Conservation (phyloP, 2,888 invertebrate genomes). For the Drosophila parthenogenetica region DNA sequence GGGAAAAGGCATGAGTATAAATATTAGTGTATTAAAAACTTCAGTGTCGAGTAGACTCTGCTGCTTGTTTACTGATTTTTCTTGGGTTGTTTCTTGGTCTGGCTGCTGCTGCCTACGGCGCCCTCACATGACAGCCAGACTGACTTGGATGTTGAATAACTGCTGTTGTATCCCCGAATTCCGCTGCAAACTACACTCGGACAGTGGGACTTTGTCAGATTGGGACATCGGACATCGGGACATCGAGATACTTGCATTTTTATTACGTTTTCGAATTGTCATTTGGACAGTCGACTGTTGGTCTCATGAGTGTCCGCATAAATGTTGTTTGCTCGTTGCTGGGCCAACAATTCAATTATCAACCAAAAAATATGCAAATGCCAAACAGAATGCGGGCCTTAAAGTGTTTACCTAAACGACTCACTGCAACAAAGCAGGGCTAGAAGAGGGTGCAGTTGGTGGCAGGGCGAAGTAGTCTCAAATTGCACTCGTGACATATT, state of each 20-base stretch:
- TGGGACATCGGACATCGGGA: slow-evolving; percentile 1
- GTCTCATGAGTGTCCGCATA: slow-evolving; percentile 80
- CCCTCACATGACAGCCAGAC: slow-evolving; percentile 71
- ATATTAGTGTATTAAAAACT: no score
- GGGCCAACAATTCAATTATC: slow-evolving; percentile 83
- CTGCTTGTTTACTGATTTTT: slow-evolving; percentile 18
- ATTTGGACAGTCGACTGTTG: slow-evolving; percentile 70
- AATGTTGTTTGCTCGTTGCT: slow-evolving; percentile 75
- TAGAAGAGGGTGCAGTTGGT: neutral
- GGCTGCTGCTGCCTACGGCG: slow-evolving; percentile 59
- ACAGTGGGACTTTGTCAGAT: slow-evolving; percentile 1
- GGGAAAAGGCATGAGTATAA: no score
- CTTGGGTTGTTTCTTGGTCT: slow-evolving; percentile 10
- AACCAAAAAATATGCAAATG: slow-evolving; percentile 70
- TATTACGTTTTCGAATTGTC: slow-evolving; percentile 71
- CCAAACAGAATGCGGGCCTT: slow-evolving; percentile 53
- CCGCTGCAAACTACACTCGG: slow-evolving; percentile 24
- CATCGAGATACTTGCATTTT: slow-evolving; percentile 64
- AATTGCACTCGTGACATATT: slow-evolving; percentile 77
- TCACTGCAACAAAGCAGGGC: neutral
- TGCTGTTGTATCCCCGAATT: slow-evolving; percentile 54
- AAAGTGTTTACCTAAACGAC: slow-evolving; percentile 39
- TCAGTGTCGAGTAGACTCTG: slow-evolving; percentile 2
- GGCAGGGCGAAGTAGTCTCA: slow-evolving; percentile 10
- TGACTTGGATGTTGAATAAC: slow-evolving; percentile 66